Base-by-base conservation (phyloP, 2,888 invertebrate species). In the Andrena bicolor region DNA sequence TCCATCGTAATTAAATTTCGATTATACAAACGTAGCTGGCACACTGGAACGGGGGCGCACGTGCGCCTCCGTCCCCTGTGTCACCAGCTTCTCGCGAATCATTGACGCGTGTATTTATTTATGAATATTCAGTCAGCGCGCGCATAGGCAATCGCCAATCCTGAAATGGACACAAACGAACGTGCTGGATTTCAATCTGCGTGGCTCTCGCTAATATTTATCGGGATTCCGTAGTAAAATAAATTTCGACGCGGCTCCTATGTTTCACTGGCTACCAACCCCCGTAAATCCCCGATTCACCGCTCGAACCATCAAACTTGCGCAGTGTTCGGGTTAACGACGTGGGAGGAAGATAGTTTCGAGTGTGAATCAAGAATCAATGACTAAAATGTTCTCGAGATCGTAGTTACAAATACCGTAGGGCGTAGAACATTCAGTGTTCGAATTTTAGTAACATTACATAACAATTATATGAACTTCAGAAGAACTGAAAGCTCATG, bases 61-160 rank as follows among this genome's bases (percentile, higher is more conserved):
- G 30, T 51, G 51, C 26, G 49, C 35, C 20, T 10, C 66, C 41
- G 8, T 61, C 26, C 56, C 41, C n/a, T n/a, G 71, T 35, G 63
- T 41, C 61, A 10, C 10, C 6, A 16, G 28, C 53, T 16, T 35
- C 58, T 64, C 41, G 56, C 20, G 58, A 56, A 80, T 76, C 71
- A 71, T 53, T 58, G 68, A 75, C 49, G 58, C 8, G 26, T n/a
- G 28, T 16, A 72, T 58, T 75, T 82, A 75, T 75, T 75, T 79
- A 79, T 76, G 75, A 78, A 82, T 82, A 82, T 82, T 75, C 74
- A 82, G 56, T 53, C 60, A 5, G 23, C 8, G 35, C 41, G 49
- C 3, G 20, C 13, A 23, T 23, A 30, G 16, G 32, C 74, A 70
- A 51, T 74, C 23, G 64, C 5, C 23, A 26, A 68, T 35, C 7